Base-by-base conservation (phyloP, 2,888 invertebrate genomes). In the Athalia cordata region DNA sequence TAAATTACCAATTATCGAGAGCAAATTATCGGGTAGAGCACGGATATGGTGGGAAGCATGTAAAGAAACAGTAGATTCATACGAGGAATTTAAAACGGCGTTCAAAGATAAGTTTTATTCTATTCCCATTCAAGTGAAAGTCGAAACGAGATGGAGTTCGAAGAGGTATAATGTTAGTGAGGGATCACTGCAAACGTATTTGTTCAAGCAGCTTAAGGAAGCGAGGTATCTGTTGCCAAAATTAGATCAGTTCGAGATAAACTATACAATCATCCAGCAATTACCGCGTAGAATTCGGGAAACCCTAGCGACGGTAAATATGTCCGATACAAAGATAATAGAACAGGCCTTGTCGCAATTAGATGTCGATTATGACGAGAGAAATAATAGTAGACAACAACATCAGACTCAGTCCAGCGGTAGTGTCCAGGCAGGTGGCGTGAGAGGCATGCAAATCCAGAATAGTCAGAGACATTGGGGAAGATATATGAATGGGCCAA, bases 131-230 rank as follows among this genome's bases (percentile, higher is more conserved):
- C 66, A 1, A 15, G 66, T 77, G n/a, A 13, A n/a, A 11, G 55
- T 13, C 3, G 50, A 77, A 55, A 65, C 9, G 3, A 65, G 66
- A 43, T 77, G 66, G 77, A 43, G 55, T n/a, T 57, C 59, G 15
- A 65, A 67, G 52, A n/a, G 66, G 15, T 77, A 57, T 57, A 45
- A 15, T 3, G 15, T 29, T 57, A n/a, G 9, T 11, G 67, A 77
- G n/a, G 77, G 66, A 6, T 67, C 66, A 55, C 11, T 77, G 0
- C 49, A 77, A 52, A 55, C 52, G n/a, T 77, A 77, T 77, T 77
- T 77, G 52, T 79, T 77, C 55, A 62, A 13, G 9, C 77, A 79
- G 49, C 5, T 57, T 62, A 45, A 72, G 11, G 74, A 77, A 45
- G 47, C 77, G 1, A 77, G 47, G 29, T 77, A 64, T 65, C 64